Evolutionary conservation across 2,888 invertebrate species (phyloP).

Genomic region (Nineta flava): DNA sequence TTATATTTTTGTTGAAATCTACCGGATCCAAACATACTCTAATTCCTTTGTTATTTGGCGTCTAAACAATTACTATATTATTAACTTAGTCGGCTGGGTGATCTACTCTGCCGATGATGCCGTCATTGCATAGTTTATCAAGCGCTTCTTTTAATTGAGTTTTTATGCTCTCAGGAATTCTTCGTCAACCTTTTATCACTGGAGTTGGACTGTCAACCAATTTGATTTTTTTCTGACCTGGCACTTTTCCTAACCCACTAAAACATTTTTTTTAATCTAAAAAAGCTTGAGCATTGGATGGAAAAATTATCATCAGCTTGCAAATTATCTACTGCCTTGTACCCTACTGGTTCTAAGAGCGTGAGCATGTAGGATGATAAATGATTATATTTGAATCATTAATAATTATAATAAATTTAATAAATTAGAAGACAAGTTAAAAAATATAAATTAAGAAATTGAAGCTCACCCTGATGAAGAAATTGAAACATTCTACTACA

Average conservation of each 20-base stretch:
- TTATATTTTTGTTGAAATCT: conserved; percentile 5
- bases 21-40: conserved; percentile 8
- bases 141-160: background rate
- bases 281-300: too few relatives aligned
- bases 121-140: conserved; percentile 1
- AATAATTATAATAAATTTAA: too few relatives aligned
- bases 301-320: too few relatives aligned
- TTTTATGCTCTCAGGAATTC: background rate
- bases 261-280: background rate
- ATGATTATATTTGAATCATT: too few relatives aligned
- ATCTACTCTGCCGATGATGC: conserved; percentile 4
- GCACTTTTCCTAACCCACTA: background rate
- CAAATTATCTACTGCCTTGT: too few relatives aligned
- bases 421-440: too few relatives aligned
- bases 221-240: background rate
- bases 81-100: conserved; percentile 6
- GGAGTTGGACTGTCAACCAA: background rate
- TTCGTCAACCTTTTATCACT: background rate
- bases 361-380: too few relatives aligned
- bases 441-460: too few relatives aligned
- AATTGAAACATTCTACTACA: too few relatives aligned
- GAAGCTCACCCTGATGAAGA: too few relatives aligned
- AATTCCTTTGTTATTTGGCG: conserved; percentile 4
- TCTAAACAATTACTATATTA: conserved; percentile 7
- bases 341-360: too few relatives aligned